Base-by-base conservation (phyloP, 2,113 vertebrate species). In the Osmerus eperlanus region DNA sequence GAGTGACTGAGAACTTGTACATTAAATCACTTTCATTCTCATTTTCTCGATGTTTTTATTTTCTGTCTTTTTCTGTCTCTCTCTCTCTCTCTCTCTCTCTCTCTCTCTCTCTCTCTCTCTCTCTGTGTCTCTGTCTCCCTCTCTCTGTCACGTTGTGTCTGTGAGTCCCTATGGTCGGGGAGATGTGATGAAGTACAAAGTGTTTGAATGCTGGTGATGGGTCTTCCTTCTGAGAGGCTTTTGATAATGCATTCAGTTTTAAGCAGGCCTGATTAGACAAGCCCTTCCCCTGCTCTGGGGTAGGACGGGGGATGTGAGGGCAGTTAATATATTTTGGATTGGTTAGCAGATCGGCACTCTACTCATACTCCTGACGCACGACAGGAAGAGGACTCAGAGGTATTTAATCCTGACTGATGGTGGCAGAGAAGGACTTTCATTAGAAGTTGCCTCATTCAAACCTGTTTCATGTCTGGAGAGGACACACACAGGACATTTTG, bases 191-290 rank as follows among this genome's bases (percentile, higher is more conserved):
- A 77, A 77, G 77, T 75, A 72, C 69, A 81, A 81, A 81, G 75
- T 67, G 65, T 32, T 70, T 75, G 70, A 83, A 79, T 71, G 61
- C 58, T 32, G 41, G 52, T 0, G 14, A 32, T 5, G 23, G 1
- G 55, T 36, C 19, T 65, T 77, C 71, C 73, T 68, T 28, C 70
- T 23, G 29, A 68, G 68, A 36, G 62, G 65, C 51, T 73, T 77
- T 83, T 73, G 80, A 80, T 84, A 77, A 83, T 81, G 70, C 68
- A 78, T 85, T 75, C 60, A 18, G 55, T 51, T 75, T 80, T 74
- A 73, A 69, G 67, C 63, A 63, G 29, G 64, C 51, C 78, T 85
- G 76, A 88, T 87, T 79, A 84, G 11, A 80, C 67, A 67, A 82
- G 29, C 54, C 58, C 68, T 60, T 60, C 72, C 54, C 63, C 8